These are phyloP conservation scores for Pseudoatta argentina DNA, from an alignment of 1,140 invertebrate genomes.

Conservation along the genomic window DNA sequence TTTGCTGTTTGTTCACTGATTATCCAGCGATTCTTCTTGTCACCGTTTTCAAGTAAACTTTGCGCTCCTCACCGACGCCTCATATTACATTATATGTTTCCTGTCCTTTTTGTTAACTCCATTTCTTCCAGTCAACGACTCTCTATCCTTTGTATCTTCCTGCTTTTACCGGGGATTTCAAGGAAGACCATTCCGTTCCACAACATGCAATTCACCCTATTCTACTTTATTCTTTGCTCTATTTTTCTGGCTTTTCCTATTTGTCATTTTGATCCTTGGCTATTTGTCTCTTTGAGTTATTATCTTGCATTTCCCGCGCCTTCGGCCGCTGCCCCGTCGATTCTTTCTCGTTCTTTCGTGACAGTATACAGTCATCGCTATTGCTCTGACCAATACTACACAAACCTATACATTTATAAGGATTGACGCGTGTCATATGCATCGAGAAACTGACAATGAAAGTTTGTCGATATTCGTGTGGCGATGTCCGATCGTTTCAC, in stretches of 20 bases:
- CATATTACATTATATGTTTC: neutral
- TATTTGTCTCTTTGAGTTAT: constrained; percentile 13
- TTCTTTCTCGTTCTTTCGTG: constrained; percentile 13
- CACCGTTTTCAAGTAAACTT: constrained; percentile 28
- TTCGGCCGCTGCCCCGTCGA: neutral
- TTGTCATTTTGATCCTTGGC: neutral
- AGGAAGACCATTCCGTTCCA: neutral
- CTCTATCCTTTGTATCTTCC: neutral
- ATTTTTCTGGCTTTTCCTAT: constrained; percentile 4
- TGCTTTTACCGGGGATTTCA: neutral
- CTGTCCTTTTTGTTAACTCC: constrained; percentile 2
- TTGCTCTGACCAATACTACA: neutral
- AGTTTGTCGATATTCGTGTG: constrained; percentile 32
- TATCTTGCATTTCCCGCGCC: neutral
- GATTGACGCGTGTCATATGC: neutral
- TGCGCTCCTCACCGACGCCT: neutral
- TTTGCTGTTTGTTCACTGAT: constrained; percentile 36
- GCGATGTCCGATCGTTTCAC: neutral
- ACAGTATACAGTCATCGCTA: neutral
- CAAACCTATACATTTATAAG: constrained; percentile 10
- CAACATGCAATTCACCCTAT: neutral
- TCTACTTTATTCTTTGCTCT: constrained; percentile 28
- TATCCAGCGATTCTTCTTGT: constrained; percentile 30
- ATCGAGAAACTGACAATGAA: constrained; percentile 3
- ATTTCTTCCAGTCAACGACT: constrained; percentile 1